Percentiles rank a stretch among this genome's conserved stretches.
These are phyloP conservation scores for Nemotelus nigrinus DNA, from an alignment of 2,888 invertebrate genomes.

Conservation along the genomic window DNA sequence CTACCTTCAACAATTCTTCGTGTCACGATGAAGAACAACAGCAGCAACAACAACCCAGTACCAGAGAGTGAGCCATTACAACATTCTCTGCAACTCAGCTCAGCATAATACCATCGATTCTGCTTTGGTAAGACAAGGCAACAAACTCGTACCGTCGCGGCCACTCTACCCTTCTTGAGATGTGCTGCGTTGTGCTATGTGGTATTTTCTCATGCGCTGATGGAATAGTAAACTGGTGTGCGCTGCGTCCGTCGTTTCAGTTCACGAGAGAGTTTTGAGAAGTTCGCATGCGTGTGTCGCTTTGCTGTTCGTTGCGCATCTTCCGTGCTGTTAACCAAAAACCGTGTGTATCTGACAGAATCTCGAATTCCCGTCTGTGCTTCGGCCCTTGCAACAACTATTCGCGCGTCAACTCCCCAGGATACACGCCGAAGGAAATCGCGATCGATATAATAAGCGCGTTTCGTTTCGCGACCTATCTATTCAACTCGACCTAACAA, in stretches of 20 bases:
- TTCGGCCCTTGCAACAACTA: slow-evolving; percentile 27
- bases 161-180: background rate
- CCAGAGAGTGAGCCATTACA: too few species aligned
- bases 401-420: background rate
- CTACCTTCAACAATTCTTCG: background rate
- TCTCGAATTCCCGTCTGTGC: slow-evolving; percentile 14
- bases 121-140: background rate
- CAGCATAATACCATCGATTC: background rate
- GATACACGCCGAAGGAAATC: background rate
- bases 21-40: too few species aligned
- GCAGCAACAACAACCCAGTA: too few species aligned
- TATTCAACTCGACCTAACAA: slow-evolving; percentile 15
- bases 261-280: slow-evolving; percentile 62
- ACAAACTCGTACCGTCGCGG: background rate
- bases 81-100: background rate
- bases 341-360: slow-evolving; percentile 26
- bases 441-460: slow-evolving; percentile 14
- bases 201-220: background rate
- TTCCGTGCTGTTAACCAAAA: slow-evolving; percentile 14
- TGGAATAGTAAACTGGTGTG: slow-evolving; percentile 10
- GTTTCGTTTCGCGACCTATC: background rate
- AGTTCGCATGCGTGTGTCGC: slow-evolving; percentile 56
- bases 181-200: slow-evolving; percentile 1
- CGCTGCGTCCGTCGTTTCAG: slow-evolving; percentile 54
- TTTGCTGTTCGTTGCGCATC: slow-evolving; percentile 1